These are phyloP conservation scores for Melanotaenia duboulayi DNA, from an alignment of 2,113 vertebrate species.

Conservation along the genomic window DNA sequence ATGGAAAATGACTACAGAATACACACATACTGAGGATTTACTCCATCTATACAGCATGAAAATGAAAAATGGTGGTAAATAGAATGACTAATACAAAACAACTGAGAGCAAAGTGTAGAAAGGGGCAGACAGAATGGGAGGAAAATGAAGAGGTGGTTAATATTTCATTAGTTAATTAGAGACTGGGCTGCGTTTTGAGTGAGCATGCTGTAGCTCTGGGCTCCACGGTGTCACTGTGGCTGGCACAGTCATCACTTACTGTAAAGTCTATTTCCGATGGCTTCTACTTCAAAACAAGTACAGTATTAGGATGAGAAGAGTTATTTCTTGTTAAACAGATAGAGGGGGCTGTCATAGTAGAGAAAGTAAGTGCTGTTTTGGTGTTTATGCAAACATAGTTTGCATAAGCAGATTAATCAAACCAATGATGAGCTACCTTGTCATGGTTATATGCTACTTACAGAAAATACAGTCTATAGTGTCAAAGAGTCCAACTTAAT, in stretches of 20 bases:
- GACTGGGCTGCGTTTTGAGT: conserved; percentile 69
- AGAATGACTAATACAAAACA: conserved; percentile 67
- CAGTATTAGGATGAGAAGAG: conserved; percentile 22
- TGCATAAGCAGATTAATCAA: neutral
- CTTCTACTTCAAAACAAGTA: conserved; percentile 57
- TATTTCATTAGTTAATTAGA: conserved; percentile 85
- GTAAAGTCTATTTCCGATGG: conserved; percentile 69
- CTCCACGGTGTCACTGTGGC: conserved; percentile 74
- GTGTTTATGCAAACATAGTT: neutral
- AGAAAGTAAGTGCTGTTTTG: too few species aligned
- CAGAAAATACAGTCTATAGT: neutral
- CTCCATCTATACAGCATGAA: conserved; percentile 39
- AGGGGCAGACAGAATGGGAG: conserved; percentile 65
- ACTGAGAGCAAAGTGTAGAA: conserved; percentile 52
- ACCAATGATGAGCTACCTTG: neutral
- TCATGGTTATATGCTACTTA: neutral
- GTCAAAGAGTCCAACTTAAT: neutral
- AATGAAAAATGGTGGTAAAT: conserved; percentile 59
- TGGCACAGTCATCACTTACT: conserved; percentile 78
- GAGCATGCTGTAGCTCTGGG: conserved; percentile 76
- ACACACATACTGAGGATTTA: conserved; percentile 14
- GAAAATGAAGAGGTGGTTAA: conserved; percentile 80
- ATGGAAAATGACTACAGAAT: conserved; percentile 19
- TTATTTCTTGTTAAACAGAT: neutral
- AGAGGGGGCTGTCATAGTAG: neutral